These are phyloP conservation scores for Spodoptera exigua DNA, from an alignment of 2,888 invertebrate species.

Conservation along the genomic window DNA sequence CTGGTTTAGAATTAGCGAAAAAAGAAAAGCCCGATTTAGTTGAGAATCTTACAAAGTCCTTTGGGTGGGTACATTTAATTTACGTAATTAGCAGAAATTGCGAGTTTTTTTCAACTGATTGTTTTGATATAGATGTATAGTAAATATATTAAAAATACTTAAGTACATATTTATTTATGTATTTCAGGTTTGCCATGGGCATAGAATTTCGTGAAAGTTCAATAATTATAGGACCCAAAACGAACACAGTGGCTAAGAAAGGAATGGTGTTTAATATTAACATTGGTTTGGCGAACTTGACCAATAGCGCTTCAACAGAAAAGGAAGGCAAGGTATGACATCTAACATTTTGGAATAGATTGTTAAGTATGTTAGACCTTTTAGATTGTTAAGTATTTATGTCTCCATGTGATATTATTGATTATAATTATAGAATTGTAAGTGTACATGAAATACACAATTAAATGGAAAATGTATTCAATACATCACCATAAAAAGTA, in stretches of 20 bases:
- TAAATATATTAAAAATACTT: neutral
- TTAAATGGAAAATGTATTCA: too few relatives aligned
- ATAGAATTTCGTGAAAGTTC: constrained; percentile 99
- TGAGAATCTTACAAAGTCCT: constrained; percentile 97
- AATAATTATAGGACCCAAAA: constrained; percentile 97
- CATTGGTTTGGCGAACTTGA: constrained; percentile 96
- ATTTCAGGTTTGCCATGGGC: constrained; percentile 96
- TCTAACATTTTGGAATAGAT: too few relatives aligned
- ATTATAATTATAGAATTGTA: neutral
- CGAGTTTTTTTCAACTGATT: too few relatives aligned
- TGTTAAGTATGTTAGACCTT: too few relatives aligned
- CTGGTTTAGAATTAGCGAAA: constrained; percentile 94
- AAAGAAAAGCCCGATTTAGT: constrained; percentile 95
- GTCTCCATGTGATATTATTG: too few relatives aligned
- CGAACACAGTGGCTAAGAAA: constrained; percentile 93
- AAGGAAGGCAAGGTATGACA: constrained; percentile 93
- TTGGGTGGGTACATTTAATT: constrained; percentile 90
- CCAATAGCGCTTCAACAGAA: constrained; percentile 94
- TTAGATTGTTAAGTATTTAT: too few relatives aligned
- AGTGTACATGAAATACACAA: too few relatives aligned
- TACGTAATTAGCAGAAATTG: too few relatives aligned
- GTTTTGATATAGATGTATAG: neutral
- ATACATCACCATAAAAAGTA: too few relatives aligned
- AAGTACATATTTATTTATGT: neutral
- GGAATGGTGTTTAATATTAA: constrained; percentile 99